These are phyloP conservation scores for Semaprochilodus insignis DNA, from an alignment of 2,797 vertebrate genomes.

Conservation along the genomic window DNA sequence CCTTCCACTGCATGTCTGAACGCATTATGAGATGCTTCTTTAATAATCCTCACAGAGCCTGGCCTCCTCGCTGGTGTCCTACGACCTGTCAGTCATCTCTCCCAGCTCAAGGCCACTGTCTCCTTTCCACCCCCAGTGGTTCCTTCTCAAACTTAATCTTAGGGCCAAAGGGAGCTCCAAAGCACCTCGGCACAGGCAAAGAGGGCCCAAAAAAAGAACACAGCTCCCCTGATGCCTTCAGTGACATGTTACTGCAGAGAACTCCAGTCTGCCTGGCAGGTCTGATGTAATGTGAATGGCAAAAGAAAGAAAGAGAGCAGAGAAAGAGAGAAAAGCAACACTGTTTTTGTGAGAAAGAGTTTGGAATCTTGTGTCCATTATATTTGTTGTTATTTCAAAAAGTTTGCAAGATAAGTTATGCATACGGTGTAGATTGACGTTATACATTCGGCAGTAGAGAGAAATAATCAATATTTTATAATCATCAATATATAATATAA, in stretches of 20 bases:
- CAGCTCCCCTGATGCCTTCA: constrained; percentile 3
- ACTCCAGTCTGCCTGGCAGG: constrained; percentile 28
- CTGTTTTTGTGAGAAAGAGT: no score
- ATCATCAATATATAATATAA: no score
- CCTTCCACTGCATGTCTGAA: constrained; percentile 16
- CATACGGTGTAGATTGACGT: no score
- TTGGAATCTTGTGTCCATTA: no score
- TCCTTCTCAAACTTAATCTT: constrained; percentile 17
- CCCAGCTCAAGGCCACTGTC: constrained; percentile 20
- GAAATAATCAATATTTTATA: no score
- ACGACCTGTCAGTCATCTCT: constrained; percentile 40
- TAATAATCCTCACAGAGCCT: constrained; percentile 44
- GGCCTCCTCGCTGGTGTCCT: constrained; percentile 11
- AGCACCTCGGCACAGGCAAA: constrained; percentile 35
- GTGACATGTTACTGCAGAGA: constrained; percentile 34
- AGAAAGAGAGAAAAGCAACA: no score
- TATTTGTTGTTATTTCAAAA: no score
- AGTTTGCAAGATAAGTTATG: no score
- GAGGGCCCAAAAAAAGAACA: background rate
- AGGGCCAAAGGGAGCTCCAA: background rate
- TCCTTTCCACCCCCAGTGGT: constrained; percentile 8
- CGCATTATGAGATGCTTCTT: constrained; percentile 36
- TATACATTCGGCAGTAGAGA: no score
- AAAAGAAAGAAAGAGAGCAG: constrained; percentile 16
- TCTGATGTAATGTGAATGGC: constrained; percentile 29